These are phyloP conservation scores for Phymastichus coffea DNA, from an alignment of 1,140 invertebrate species.

Conservation along the genomic window DNA sequence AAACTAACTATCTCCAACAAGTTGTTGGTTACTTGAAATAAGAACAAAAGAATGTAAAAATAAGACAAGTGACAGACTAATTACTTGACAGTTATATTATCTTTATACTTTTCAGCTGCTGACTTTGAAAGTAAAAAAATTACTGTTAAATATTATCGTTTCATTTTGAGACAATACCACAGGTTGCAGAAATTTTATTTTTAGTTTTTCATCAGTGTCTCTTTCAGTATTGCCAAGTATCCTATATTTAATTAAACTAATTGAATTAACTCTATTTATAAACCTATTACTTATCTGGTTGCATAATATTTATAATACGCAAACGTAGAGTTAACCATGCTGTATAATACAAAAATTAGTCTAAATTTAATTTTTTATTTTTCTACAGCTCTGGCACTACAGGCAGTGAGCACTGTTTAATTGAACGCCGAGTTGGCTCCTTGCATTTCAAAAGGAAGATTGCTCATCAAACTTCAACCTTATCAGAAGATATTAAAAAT, in stretches of 20 bases:
- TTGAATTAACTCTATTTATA: slow-evolving; percentile 1
- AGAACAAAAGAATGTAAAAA: no score
- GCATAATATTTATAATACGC: slow-evolving; percentile 1
- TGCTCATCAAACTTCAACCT: slow-evolving; percentile 57
- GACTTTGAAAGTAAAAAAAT: no score
- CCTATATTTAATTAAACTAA: slow-evolving; percentile 18
- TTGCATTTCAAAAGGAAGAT: slow-evolving; percentile 57
- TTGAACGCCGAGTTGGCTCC: slow-evolving; percentile 58
- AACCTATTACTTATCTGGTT: not conserved
- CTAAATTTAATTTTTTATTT: not conserved
- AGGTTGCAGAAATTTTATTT: no score
- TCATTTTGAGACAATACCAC: no score
- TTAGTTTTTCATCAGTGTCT: not conserved
- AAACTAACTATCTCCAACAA: no score
- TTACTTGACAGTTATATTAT: no score
- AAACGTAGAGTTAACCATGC: not conserved
- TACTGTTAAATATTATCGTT: no score
- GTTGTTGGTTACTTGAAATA: no score
- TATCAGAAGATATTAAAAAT: slow-evolving; percentile 60
- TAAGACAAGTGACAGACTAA: no score
- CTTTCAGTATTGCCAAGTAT: no score
- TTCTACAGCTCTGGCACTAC: slow-evolving; percentile 60
- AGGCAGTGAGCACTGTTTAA: slow-evolving; percentile 60
- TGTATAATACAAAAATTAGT: not conserved
- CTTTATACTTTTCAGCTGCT: no score